A percentile compares a stretch with the other conserved stretches of the same genome.
Evolutionary conservation across 2,113 vertebrate species (phyloP).

Genomic region (Choloepus hoffmanni): DNA sequence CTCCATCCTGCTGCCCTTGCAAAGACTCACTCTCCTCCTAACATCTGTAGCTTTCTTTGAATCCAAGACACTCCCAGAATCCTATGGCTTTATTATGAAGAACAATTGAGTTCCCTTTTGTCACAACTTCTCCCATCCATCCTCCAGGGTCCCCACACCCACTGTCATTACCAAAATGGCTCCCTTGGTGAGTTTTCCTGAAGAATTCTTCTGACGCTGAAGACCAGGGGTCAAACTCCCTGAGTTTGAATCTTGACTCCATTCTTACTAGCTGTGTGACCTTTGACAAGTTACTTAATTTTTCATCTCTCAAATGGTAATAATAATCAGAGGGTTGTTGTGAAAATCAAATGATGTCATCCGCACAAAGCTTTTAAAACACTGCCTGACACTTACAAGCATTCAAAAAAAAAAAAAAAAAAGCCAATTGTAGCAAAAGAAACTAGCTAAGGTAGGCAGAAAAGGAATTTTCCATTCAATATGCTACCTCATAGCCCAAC

Average conservation of each 20-base stretch:
- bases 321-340: conserved; percentile 28
- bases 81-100: not conserved
- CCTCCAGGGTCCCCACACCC: not conserved
- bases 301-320: conserved; percentile 46
- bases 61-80: not conserved
- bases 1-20: not conserved
- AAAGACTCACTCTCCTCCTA: not conserved
- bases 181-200: conserved; percentile 7
- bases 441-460: conserved; percentile 5
- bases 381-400: not conserved
- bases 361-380: conserved; percentile 7
- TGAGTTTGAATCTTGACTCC: not conserved
- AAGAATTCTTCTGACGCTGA: conserved; percentile 35
- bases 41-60: not conserved
- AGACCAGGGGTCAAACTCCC: not conserved
- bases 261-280: not conserved
- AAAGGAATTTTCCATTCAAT: not conserved
- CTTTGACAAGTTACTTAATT: conserved; percentile 27
- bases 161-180: not conserved
- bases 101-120: not conserved
- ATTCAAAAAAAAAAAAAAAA: conserved; percentile 54
- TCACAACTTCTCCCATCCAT: not conserved
- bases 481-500: not conserved
- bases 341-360: conserved; percentile 39
- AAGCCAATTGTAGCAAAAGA: not conserved